Evolutionary conservation across 2,797 vertebrate species (phyloP).

Genomic region (Chrosomus eos): DNA sequence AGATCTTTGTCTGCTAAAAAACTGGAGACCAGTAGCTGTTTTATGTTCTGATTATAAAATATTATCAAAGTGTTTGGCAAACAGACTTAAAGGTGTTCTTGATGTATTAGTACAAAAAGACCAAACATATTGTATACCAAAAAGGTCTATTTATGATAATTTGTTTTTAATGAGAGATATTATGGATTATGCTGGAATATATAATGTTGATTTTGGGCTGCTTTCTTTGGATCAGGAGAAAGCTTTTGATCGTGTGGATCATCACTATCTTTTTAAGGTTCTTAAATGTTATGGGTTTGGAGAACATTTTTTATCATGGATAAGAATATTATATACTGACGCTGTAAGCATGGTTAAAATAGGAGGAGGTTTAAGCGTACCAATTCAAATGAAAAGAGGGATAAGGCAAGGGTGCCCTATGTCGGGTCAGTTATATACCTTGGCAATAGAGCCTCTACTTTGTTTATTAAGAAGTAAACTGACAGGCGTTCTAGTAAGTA

Average conservation of each 20-base stretch:
- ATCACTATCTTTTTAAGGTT: background rate
- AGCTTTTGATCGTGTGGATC: background rate
- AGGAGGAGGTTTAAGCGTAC: background rate
- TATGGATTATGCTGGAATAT: background rate
- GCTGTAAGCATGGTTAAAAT: background rate
- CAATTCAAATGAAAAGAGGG: background rate
- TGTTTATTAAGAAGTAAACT: background rate
- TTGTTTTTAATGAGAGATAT: constrained; percentile 2
- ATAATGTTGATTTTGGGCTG: background rate
- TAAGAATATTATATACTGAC: no score
- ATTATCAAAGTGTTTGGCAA: background rate
- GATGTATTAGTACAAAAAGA: background rate
- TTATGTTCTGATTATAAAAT: background rate
- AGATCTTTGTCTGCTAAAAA: background rate
- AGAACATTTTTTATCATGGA: no score
- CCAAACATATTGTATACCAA: no score
- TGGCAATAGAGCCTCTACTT: background rate
- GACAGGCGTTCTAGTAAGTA: background rate
- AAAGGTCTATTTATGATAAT: background rate
- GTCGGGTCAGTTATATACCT: background rate
- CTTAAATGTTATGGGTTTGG: background rate
- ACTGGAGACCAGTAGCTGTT: background rate
- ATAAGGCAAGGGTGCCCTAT: background rate
- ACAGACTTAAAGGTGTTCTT: background rate
- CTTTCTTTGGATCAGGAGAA: background rate